Conservation (phyloP, 2,113 vertebrate species). For the Nycticebus coucang region DNA sequence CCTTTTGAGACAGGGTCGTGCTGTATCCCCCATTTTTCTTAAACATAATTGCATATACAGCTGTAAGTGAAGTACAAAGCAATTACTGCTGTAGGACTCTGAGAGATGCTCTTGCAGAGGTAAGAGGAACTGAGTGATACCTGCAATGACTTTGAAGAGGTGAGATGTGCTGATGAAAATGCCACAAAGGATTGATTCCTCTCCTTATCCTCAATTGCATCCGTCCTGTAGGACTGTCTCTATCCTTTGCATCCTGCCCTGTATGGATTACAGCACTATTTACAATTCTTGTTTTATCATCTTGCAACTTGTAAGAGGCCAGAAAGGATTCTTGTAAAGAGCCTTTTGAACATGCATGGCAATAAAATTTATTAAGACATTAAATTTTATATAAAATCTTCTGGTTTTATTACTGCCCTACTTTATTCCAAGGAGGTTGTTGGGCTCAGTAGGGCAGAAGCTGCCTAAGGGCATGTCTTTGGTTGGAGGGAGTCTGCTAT, state of each 20-base stretch:
- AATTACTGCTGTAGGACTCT: not conserved
- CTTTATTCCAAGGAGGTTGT: not conserved
- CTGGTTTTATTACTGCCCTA: not conserved
- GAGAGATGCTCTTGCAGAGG: not conserved
- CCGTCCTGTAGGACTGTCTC: not conserved
- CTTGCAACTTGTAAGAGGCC: not conserved
- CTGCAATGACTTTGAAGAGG: not conserved
- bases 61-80: not conserved
- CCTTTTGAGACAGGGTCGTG: too few species aligned
- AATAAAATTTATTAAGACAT: not conserved
- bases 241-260: not conserved
- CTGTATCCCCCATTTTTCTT: too few species aligned
- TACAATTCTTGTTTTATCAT: not conserved
- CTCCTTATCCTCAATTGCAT: not conserved
- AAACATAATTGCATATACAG: not conserved
- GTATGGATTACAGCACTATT: not conserved
- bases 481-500: not conserved
- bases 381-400: not conserved
- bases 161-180: too few species aligned
- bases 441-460: not conserved
- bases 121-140: not conserved
- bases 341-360: accelerated
- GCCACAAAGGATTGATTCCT: not conserved
- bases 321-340: not conserved
- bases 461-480: too few species aligned